phyloP scores from a whole-genome alignment of 2,888 invertebrate species.

The Metacarcinus magister region DNA sequence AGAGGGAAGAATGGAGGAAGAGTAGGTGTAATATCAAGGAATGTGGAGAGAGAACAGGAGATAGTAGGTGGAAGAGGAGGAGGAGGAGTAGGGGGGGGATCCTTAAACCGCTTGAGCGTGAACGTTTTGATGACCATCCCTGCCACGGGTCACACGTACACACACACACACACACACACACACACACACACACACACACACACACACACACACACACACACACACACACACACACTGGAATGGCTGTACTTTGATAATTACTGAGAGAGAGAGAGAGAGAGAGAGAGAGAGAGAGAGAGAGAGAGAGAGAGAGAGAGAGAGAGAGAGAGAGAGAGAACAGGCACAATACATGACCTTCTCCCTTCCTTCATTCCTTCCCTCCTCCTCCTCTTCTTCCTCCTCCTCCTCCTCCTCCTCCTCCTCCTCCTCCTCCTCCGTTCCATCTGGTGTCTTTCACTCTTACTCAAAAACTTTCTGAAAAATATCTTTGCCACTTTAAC shows the following conservation, averaged over 20 bases:
- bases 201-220: not conserved
- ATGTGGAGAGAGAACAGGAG: not conserved
- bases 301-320: not conserved
- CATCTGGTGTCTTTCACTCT: not conserved
- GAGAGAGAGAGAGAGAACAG: not conserved
- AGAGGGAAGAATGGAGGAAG: not conserved
- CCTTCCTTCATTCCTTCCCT: not conserved
- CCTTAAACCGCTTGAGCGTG: not conserved
- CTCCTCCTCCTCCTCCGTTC: not conserved
- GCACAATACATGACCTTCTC: not conserved
- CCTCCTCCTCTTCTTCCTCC: not conserved
- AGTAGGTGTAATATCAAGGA: not conserved
- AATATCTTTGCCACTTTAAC: not conserved
- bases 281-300: conserved; percentile 26
- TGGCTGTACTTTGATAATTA: not conserved
- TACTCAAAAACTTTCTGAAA: not conserved
- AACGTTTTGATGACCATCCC: not conserved
- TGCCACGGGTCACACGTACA: not conserved
- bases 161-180: not conserved
- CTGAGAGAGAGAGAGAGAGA: not conserved
- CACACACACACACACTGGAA: not conserved
- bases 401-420: not conserved
- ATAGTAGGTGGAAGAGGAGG: not conserved
- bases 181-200: not conserved
- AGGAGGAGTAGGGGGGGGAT: not conserved